Conservation (phyloP, 2,113 vertebrate species). For the Bucco capensis region DNA sequence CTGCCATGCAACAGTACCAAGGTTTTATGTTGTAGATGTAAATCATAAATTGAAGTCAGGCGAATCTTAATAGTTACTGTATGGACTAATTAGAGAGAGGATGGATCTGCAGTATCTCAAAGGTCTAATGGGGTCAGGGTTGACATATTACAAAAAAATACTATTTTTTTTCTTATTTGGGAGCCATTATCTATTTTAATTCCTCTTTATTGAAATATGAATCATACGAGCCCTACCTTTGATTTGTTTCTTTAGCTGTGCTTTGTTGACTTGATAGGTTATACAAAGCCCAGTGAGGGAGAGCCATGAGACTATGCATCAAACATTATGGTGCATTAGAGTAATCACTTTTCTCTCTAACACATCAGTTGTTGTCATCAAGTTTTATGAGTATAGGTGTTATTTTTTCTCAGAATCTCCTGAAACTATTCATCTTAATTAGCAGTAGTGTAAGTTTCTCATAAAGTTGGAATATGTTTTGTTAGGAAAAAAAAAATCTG, state of each 20-base stretch:
- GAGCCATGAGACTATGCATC: constrained; percentile 4
- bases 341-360: constrained; percentile 28
- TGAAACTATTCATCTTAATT: constrained; percentile 43
- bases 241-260: constrained; percentile 39
- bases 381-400: constrained; percentile 28
- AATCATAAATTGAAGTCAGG: neutral
- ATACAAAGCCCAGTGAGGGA: neutral
- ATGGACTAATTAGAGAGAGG: neutral
- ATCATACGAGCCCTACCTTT: constrained; percentile 14
- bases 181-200: constrained; percentile 34
- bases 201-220: constrained; percentile 32
- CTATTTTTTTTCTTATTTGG: neutral
- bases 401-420: constrained; percentile 17
- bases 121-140: neutral
- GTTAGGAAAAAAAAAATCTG: neutral
- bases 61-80: neutral
- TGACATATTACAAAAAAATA: neutral
- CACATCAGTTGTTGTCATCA: constrained; percentile 31
- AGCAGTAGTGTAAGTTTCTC: neutral
- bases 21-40: neutral
- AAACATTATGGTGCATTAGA: constrained; percentile 7
- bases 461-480: neutral
- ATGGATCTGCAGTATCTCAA: neutral
- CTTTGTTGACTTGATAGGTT: constrained; percentile 32
- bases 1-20: accelerated